Conservation (phyloP, 2,797 vertebrate genomes). For the Triplophysa yarkandensis region DNA sequence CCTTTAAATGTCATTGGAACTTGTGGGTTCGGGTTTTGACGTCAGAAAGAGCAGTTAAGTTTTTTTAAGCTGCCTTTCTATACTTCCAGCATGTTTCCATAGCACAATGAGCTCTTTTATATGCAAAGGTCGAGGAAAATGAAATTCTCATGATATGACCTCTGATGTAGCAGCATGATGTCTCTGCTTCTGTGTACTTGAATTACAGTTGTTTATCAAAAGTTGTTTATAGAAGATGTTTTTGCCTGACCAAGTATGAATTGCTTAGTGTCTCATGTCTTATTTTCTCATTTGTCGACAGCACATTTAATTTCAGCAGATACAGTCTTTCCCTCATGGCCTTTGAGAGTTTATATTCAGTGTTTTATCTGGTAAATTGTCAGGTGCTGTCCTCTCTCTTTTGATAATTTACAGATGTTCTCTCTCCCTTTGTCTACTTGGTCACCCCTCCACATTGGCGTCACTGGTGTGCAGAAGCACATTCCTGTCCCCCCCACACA, state of each 20-base stretch:
- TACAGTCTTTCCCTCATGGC: background rate
- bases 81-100: background rate
- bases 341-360: slow-evolving; percentile 3
- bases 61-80: background rate
- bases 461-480: slow-evolving; percentile 59
- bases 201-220: background rate
- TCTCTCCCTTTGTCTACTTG: background rate
- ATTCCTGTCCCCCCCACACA: slow-evolving; percentile 57
- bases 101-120: background rate
- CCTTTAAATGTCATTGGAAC: too few relatives aligned
- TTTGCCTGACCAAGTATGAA: background rate
- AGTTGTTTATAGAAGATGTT: background rate
- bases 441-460: slow-evolving; percentile 29
- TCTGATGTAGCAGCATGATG: background rate
- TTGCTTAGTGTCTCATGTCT: background rate
- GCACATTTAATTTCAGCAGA: background rate
- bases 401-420: slow-evolving; percentile 33
- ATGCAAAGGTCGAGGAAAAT: background rate
- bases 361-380: slow-evolving; percentile 3
- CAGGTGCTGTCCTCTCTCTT: slow-evolving; percentile 8
- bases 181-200: background rate
- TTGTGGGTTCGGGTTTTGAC: background rate
- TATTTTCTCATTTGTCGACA: background rate
- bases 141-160: background rate
- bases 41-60: background rate